Evolutionary conservation across 2,113 vertebrate species (phyloP).

Genomic region (Albula goreensis): DNA sequence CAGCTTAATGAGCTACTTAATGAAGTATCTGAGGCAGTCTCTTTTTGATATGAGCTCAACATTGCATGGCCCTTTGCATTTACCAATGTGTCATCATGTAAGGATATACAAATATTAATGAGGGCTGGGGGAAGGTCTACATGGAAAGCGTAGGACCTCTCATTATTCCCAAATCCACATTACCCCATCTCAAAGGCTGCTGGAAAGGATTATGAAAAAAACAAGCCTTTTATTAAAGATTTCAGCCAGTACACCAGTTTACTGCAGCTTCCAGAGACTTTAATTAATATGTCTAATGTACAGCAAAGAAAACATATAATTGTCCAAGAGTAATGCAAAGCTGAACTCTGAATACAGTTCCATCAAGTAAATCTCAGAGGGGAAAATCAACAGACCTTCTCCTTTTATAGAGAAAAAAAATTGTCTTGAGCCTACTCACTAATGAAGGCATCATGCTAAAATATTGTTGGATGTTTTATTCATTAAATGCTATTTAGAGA

Average conservation of each 20-base stretch:
- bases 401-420: neutral
- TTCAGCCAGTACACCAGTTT: neutral
- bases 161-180: neutral
- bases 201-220: neutral
- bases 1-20: neutral
- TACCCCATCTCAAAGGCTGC: neutral
- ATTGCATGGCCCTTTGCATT: neutral
- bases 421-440: neutral
- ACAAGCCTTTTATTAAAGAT: neutral
- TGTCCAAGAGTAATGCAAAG: neutral
- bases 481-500: too few relatives aligned
- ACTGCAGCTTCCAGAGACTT: neutral
- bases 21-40: neutral
- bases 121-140: neutral
- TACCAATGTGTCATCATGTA: neutral
- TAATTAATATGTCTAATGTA: neutral
- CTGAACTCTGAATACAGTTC: neutral
- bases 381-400: neutral
- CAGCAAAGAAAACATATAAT: neutral
- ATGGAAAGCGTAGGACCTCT: neutral
- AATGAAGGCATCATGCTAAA: neutral
- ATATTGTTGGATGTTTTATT: too few relatives aligned
- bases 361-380: neutral
- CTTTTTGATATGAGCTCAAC: neutral
- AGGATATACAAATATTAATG: neutral